phyloP scores from a whole-genome alignment of 2,888 invertebrate genomes.

The Arge pagana region DNA sequence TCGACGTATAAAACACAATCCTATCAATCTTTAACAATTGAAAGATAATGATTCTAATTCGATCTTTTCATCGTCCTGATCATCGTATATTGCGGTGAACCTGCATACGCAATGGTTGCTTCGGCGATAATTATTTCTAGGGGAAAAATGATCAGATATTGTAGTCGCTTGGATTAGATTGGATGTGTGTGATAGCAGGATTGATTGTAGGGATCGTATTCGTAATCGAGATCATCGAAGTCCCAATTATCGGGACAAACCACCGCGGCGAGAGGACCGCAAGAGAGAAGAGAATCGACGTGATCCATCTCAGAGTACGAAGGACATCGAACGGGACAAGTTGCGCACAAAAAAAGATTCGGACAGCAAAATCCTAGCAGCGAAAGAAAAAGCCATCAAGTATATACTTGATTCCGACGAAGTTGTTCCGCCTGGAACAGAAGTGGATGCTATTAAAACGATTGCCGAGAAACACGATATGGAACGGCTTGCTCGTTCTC shows the following conservation, averaged over 20 bases:
- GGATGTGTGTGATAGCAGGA: slow-evolving; percentile 28
- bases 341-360: slow-evolving; percentile 49
- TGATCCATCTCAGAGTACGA: slow-evolving; percentile 52
- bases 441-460: slow-evolving; percentile 50
- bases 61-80: too few relatives aligned
- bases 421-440: slow-evolving; percentile 54
- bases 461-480: slow-evolving; percentile 45
- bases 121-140: too few relatives aligned
- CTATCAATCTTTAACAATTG: too few relatives aligned
- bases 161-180: background rate
- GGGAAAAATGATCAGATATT: background rate
- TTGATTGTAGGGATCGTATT: slow-evolving; percentile 49
- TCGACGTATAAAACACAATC: too few relatives aligned
- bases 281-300: slow-evolving; percentile 44
- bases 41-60: too few relatives aligned
- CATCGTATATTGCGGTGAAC: too few relatives aligned
- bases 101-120: too few relatives aligned
- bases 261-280: slow-evolving; percentile 43
- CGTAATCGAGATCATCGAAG: slow-evolving; percentile 33
- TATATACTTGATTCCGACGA: slow-evolving; percentile 51
- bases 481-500: slow-evolving; percentile 34
- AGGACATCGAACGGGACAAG: slow-evolving; percentile 55
- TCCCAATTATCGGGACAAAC: slow-evolving; percentile 36
- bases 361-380: slow-evolving; percentile 52
- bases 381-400: slow-evolving; percentile 55